Base-by-base conservation (phyloP, 23 tunicate genomes). In the Botrylloides violaceus region DNA sequence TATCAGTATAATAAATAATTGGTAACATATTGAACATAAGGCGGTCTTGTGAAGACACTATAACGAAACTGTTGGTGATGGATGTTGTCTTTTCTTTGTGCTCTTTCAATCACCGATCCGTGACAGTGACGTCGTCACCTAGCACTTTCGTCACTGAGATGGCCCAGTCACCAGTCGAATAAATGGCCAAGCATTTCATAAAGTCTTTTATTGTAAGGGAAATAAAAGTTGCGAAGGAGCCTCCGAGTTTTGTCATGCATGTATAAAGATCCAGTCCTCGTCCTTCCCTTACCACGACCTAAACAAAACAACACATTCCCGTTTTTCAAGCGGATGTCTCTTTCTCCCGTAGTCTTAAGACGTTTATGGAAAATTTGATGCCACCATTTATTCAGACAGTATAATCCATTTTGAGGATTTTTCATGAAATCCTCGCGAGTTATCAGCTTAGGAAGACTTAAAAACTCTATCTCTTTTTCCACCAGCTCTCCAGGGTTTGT, bases 401-500 rank as follows among this genome's bases (percentile, higher is more conserved):
- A 68, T 35, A 68, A 68, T 22, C 74, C 74, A 68, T 43, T 43
- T 2, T 37, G 32, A 19, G 74, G 70, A 19, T 31, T 19, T 25
- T 31, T 31, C 43, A 68, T 2, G 47, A 68, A 68, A 37, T 68
- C 74, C 23, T 68, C 58, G 0, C 30, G 21, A 32, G 26, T 31
- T 23, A 68, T 37, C 15, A 68, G 57, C 30, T 37, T 28, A 4
- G 74, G 74, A 7, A 68, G 26, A 19, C n/a, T 15, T 9, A 68
- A 43, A 37, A 68, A 68, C 4, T 68, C 32, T 2, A 65, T 59
- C 22, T 61, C 77, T 36, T 24, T 31, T 2, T 59, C 58, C 0
- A 64, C 36, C 78, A 64, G 34, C 12, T 68, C 30, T 19, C 66
- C 81, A 15, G 81, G 81, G 39, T 77, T 35, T 15, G 76, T 68